A percentile compares a stretch with the other conserved stretches of the same genome.
Evolutionary conservation across 1,140 invertebrate genomes (phyloP).

Genomic region (Laodelphax striatellus): DNA sequence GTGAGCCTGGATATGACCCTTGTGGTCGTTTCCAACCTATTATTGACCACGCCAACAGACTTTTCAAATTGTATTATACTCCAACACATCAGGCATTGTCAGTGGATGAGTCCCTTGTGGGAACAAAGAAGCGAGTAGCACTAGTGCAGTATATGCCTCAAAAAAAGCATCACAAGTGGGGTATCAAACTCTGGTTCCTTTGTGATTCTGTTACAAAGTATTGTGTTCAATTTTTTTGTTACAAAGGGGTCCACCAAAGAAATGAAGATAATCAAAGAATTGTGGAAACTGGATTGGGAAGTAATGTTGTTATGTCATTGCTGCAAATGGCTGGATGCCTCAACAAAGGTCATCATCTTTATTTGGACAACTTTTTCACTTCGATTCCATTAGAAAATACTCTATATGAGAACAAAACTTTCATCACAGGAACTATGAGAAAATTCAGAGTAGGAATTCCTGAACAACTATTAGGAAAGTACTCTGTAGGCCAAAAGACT

Average conservation of each 20-base stretch:
- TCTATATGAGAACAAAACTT: not conserved
- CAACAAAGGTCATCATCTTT: conserved; percentile 7
- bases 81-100: conserved; percentile 22
- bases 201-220: conserved; percentile 16
- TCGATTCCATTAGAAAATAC: not conserved
- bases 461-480: conserved; percentile 1
- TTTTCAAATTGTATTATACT: conserved; percentile 23
- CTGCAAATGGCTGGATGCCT: not conserved
- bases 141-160: conserved; percentile 24
- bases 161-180: conserved; percentile 22
- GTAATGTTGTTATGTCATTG: not conserved
- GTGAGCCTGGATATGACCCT: conserved; percentile 21
- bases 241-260: conserved; percentile 18
- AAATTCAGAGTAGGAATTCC: conserved; percentile 2
- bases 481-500: not conserved
- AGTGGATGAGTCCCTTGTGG: conserved; percentile 22
- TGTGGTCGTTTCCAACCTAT: conserved; percentile 23
- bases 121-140: conserved; percentile 17
- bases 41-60: conserved; percentile 23
- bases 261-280: conserved; percentile 1
- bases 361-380: conserved; percentile 4
- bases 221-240: conserved; percentile 19
- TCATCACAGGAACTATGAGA: conserved; percentile 6
- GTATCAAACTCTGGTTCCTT: conserved; percentile 20
- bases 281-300: not conserved